phyloP scores from a whole-genome alignment of 2,113 vertebrate genomes.

The Ivindomyrus marchei region DNA sequence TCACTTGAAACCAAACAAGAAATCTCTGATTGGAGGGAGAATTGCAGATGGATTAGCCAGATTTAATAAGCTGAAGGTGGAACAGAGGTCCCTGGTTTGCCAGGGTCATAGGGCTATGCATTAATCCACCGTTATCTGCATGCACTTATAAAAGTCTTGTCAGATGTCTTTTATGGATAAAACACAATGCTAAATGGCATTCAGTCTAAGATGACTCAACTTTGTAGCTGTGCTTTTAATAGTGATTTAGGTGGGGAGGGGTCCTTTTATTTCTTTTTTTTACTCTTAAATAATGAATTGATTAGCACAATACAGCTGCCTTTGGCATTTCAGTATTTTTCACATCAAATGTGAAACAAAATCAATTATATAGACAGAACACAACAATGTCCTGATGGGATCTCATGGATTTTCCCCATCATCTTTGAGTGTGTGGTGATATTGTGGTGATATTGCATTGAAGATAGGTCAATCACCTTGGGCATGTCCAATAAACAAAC shows the following conservation, averaged over 20 bases:
- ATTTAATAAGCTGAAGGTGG: background rate
- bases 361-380: background rate
- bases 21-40: background rate
- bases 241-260: background rate
- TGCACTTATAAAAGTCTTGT: background rate
- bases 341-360: constrained; percentile 2
- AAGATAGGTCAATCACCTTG: background rate
- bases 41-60: background rate
- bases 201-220: background rate
- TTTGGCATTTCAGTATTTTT: background rate
- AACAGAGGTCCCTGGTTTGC: background rate
- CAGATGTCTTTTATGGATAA: background rate
- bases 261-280: background rate
- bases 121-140: background rate
- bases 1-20: background rate
- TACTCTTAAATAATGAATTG: background rate
- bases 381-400: background rate
- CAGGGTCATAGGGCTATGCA: background rate
- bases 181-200: background rate
- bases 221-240: background rate
- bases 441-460: background rate
- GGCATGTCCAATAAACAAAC: background rate
- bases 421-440: background rate
- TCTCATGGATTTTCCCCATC: background rate
- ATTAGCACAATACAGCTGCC: background rate